These are phyloP conservation scores for Hyperoodon ampullatus DNA, from an alignment of 2,113 vertebrate species.

Conservation along the genomic window DNA sequence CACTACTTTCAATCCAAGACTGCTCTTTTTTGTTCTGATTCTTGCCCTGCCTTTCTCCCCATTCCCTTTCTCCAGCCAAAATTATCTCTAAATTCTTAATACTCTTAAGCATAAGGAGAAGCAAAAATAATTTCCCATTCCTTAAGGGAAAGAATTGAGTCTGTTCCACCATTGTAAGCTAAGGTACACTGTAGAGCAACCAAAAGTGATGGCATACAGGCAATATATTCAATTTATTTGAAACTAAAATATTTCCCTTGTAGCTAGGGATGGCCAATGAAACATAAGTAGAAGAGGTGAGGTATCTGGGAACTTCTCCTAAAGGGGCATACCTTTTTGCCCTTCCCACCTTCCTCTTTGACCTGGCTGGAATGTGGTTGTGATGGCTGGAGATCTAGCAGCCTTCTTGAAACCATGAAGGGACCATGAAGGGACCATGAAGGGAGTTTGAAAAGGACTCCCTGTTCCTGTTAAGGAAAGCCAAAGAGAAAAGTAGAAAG, in stretches of 20 bases:
- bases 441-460: neutral
- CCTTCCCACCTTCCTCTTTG: neutral
- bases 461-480: neutral
- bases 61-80: neutral
- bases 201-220: neutral
- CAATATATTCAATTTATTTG: neutral
- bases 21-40: neutral
- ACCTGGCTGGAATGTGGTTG: neutral
- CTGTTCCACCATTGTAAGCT: neutral
- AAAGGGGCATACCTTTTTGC: neutral
- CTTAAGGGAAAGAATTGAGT: neutral
- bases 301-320: neutral
- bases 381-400: constrained; percentile 1
- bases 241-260: neutral
- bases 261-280: neutral
- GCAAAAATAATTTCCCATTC: neutral
- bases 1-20: neutral
- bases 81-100: neutral
- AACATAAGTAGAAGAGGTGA: neutral
- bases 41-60: neutral
- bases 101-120: neutral
- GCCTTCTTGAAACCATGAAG: neutral
- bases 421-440: neutral
- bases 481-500: neutral
- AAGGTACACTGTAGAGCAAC: neutral